These are phyloP conservation scores for Elephas maximus DNA, from an alignment of 2,113 vertebrate species.

Conservation along the genomic window DNA sequence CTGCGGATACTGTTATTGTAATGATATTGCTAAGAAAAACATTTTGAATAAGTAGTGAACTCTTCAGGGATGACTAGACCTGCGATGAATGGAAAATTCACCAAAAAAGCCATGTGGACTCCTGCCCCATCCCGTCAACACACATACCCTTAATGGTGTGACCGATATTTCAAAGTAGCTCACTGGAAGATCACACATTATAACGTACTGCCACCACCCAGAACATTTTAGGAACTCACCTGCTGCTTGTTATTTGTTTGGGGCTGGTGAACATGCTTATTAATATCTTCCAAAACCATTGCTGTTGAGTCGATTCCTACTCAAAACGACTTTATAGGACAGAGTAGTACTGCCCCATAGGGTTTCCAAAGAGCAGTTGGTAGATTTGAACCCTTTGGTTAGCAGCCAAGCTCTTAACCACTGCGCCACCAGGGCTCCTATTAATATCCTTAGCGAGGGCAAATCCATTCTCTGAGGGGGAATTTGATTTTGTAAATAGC, in stretches of 20 bases:
- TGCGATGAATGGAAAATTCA: neutral
- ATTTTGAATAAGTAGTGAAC: constrained; percentile 13
- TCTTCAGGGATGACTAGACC: neutral
- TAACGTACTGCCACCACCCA: neutral
- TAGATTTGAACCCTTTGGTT: too few species aligned
- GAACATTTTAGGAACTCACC: neutral
- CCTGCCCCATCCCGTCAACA: neutral
- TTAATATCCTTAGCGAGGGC: constrained; percentile 25
- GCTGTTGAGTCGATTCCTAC: too few species aligned
- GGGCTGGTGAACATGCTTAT: neutral
- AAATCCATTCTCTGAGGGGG: constrained; percentile 25
- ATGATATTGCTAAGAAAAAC: neutral
- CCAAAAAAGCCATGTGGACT: neutral
- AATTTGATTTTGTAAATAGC: constrained; percentile 29
- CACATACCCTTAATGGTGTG: neutral
- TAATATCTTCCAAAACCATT: neutral
- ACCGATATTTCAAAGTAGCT: neutral
- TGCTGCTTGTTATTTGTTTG: neutral
- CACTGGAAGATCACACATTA: neutral
- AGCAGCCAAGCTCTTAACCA: too few species aligned
- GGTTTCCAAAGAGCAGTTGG: too few species aligned
- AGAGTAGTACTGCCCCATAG: too few species aligned
- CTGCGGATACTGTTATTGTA: neutral
- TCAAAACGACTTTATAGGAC: too few species aligned
- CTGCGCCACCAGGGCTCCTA: neutral